Evolutionary conservation across 2,797 vertebrate species (phyloP), one percentile per base, ranked within the genome.

Genomic region (Gallinago solitaria): DNA sequence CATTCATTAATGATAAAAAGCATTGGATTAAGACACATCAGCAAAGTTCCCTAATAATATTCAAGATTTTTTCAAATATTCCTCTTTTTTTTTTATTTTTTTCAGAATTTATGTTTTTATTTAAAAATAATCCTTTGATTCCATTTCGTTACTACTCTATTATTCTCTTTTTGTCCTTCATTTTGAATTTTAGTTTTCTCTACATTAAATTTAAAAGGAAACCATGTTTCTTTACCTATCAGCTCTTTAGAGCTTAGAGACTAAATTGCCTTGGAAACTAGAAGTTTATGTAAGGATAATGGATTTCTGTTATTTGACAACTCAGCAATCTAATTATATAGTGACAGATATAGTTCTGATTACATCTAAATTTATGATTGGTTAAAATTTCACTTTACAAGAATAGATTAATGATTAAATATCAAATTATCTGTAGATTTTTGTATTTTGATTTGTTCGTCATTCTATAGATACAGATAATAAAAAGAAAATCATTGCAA

Each of bases 211-310:
- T 51, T 86, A 64, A 78, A 83, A 93, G 54, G 39, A 94, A 89
- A 69, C 9, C 1, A 3, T 25, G 25, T 10, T 87, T 84, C 37
- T 69, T 95, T 81, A 91, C 81, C 71, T 93, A 48, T 12, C 54
- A 85, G 68, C 54, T 92, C 91, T 92, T 90, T 73, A 90, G 76
- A 69, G 39, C 85, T 86, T 85, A 77, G 85, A 93, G 91, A 92
- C 41, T 71, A 64, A 95, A 97, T 97, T 95, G 85, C 91, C 95
- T 95, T 93, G 94, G 94, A 96, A 96, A 97, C 89, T 12, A 43
- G 70, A 70, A 47, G 59, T 95, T 96, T 95, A 89, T 80, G 65
- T 85, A 87, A 95, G 71, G 87, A 67, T 91, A 96, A 95, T 83
- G 76, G 65, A 91, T 89, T 95, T 86, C 70, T 93, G 56, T 90